Percentiles rank a stretch among this genome's conserved stretches.
phyloP scores from a whole-genome alignment of 2,888 invertebrate species.

The Nymphalis urticae region DNA sequence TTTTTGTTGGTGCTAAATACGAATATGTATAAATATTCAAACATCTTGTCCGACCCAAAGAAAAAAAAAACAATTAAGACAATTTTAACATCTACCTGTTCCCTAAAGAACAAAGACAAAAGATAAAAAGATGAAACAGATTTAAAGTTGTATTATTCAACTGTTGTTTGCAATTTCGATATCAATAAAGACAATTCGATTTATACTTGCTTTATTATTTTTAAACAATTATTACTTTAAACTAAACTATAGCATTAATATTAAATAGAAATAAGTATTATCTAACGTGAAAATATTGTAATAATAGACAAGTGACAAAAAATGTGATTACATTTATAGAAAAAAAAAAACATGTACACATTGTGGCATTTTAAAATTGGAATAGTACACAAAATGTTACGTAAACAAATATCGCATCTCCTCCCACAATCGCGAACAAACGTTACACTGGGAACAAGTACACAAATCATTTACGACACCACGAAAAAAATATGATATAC shows the following conservation, averaged over 20 bases:
- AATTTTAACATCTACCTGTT: slow-evolving; percentile 38
- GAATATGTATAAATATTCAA: slow-evolving; percentile 6
- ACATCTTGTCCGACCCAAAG: slow-evolving; percentile 10
- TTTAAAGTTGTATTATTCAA: neutral
- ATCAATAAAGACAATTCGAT: neutral
- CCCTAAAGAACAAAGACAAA: neutral
- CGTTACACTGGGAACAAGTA: slow-evolving; percentile 22
- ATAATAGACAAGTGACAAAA: neutral
- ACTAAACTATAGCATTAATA: no score
- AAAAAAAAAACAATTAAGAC: slow-evolving; percentile 31
- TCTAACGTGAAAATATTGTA: no score
- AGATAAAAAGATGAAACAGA: neutral
- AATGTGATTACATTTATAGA: neutral
- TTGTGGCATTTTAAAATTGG: neutral
- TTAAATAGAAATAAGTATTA: no score
- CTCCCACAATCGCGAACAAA: slow-evolving; percentile 10
- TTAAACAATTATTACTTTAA: no score
- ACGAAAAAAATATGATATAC: slow-evolving; percentile 19
- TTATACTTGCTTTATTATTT: no score
- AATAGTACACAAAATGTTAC: neutral
- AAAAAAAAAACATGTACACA: neutral
- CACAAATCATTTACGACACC: slow-evolving; percentile 32
- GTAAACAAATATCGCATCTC: slow-evolving; percentile 9
- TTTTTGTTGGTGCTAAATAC: neutral
- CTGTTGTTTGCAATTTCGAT: neutral